Evolutionary conservation across 2,888 invertebrate genomes (phyloP), one percentile per base, ranked within the genome.

Genomic region (Spodoptera littoralis): DNA sequence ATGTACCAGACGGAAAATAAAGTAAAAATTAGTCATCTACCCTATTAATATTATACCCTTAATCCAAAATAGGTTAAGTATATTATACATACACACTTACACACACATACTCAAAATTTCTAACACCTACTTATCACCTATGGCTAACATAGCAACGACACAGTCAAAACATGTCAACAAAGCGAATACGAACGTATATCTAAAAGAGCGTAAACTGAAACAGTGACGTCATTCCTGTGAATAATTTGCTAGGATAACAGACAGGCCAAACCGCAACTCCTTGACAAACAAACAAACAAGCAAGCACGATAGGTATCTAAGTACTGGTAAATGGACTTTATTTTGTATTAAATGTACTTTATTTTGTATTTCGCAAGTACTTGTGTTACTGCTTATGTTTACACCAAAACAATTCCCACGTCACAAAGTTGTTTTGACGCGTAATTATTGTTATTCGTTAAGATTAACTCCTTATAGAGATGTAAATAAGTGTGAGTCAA

Each of bases 241-340:
- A 60, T 56, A 44, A 47, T 56, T 30, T 49, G 43, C 30, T 13
- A 60, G 70, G 70, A 70, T 60, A 70, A 70, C 52, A 50, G 44
- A 70, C 52, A 50, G 44, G 36, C 8, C 48, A 6, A 60, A 60
- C 70, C 55, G 45, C 70, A 70, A 52, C 42, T n/a, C 44, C 43
- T 60, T 43, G 56, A 61, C 56, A 53, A 52, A 69, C 30, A 27
- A 13, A 42, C 0, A 44, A 45, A 41, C 47, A 30, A 49, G 45
- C n/a, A 49, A 22, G 18, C 18, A 18, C 18, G 18, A 30, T 22
- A 65, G 42, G 22, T 55, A 47, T 12, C 27, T 27, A 27, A 4
- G 3, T 27, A 27, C 27, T 27, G 27, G 4, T 27, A 27, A 27
- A 27, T 27, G 4, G 1, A 27, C 4, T 27, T 27, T 27, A 27